Base-by-base conservation (phyloP, 2,888 invertebrate species). In the Hermaeophaga mercurialis region DNA sequence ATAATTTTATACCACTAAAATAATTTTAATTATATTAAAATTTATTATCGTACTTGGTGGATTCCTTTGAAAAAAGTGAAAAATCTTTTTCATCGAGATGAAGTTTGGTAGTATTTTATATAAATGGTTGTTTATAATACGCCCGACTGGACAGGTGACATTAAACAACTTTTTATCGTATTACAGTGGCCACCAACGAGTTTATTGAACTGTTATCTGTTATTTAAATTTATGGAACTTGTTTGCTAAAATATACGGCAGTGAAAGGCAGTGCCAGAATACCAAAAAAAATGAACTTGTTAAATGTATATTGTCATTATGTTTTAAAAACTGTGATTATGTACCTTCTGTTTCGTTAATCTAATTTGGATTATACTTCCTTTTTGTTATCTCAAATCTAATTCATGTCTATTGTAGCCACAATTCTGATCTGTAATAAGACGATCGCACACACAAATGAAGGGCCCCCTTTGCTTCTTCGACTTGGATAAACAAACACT, bases 151-250 rank as follows among this genome's bases (percentile, higher is more conserved):
- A 31, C 31, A 31, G 31, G 31, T 31, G 31, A 38, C 38, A 38
- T 39, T 39, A 39, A 19, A 8, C 38, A 18, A 17, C 17, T 36
- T 36, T 36, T 38, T 38, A 38, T 38, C n/a, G 2, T 39, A 19
- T 9, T 39, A 18, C 39, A 38, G 18, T 38, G 38, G 38, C 38
- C 38, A 38, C 38, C 38, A 39, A 39, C 15, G 43, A 43, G 43
- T 43, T 12, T 43, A 43, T 43, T 24, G 43, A 43, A 43, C 43
- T 43, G 24, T 22, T 43, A 24, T 43, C 43, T 43, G 11, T 43
- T 24, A 43, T 43, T 43, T 43, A 24, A 24, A 43, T 43, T 11
- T 24, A 19, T 24, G 8, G 4, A 24, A 43, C 43, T 14, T 14
- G 24, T 36, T 36, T 36, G 3, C 5, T 31, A 26, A 8, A 26